Base-by-base conservation (phyloP, 2,797 vertebrate genomes). In the Varecia variegata region DNA sequence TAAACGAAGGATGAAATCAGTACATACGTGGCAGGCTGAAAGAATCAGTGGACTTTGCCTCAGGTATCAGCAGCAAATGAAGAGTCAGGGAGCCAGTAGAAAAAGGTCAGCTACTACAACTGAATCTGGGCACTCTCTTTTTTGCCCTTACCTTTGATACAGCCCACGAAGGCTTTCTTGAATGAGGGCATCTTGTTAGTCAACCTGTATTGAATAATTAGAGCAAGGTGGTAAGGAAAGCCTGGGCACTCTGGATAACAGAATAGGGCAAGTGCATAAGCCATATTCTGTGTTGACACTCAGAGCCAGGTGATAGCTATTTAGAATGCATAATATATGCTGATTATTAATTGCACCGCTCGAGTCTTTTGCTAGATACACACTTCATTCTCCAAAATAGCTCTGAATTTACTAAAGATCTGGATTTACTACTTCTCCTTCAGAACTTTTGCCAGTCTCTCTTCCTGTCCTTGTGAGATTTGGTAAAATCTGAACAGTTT, bases 291-390 rank as follows among this genome's bases (percentile, higher is more conserved):
- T 86, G n/a, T 32, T 7, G 11, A 50, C 23, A 18, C 73, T 90
- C 67, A 94, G 47, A 83, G 52, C 20, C 52, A 97, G 32, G 17
- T 58, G 47, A 97, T 12, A 95, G 54, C 58, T 82, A 56, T 92
- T 94, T 85, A 95, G 94, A 92, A 96, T 88, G 21, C n/a, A 74
- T 38, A 86, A 15, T 93, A 87, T 25, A 30, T 90, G 32, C 76
- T 91, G 71, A 73, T 96, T 95, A 85, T 88, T 93, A 84, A 90
- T 62, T 96, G 45, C 23, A 71, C 7, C 67, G 50, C 38, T 90
- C 67, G 5, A 50, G 5, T 76, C 45, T 92, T 92, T 82, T 65
- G 65, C 30, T 92, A 93, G 58, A 73, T 62, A 84, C 5, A 67
- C 38, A 21, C 25, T 92, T 96, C 95, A 43, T 35, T 89, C 95